Base-by-base conservation (phyloP, 2,113 vertebrate genomes). In the Rhinichthys klamathensis region DNA sequence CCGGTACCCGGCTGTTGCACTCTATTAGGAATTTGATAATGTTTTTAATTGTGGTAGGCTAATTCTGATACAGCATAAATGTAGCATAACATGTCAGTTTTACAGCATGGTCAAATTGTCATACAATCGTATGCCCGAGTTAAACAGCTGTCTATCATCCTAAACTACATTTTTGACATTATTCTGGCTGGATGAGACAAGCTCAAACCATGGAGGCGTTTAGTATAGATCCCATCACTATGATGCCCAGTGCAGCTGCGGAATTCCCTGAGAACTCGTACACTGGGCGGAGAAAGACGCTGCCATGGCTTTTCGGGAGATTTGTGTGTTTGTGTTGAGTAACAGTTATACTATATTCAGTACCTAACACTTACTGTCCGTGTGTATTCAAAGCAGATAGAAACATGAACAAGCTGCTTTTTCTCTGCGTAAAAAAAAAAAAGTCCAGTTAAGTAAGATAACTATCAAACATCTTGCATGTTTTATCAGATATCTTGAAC, bases 231-330 rank as follows among this genome's bases (percentile, higher is more conserved):
- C 65, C 35, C 32, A 84, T 83, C 23, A 56, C 87, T 84, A 74
- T 73, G 72, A 82, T 77, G 83, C 90, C 92, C 91, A 90, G 92
- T 92, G 89, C 87, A 92, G 91, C 91, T 89, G 91, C 90, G 89
- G 91, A 91, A 94, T 91, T 95, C 93, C 94, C 94, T 95, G 95
- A 95, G 95, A 93, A 91, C 92, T 88, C 92, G 90, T 90, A 88
- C 90, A 93, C 92, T 90, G 91, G 92, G 91, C 51, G 84, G 90
- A 91, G 89, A 87, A 84, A 81, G 70, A 89, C 16, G 63, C 88
- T 82, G 89, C 41, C 9, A 94, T 93, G 92, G 92, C 93, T 93
- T 94, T 85, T 83, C n/a, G 84, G 65, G 73, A 25, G 70, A 61
- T 12, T n/a, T 63, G 63, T 79, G 30, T 16, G 80, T 13, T 5